Conservation (phyloP, 2,888 invertebrate species). For the Ommatoiulus sabulosus region DNA sequence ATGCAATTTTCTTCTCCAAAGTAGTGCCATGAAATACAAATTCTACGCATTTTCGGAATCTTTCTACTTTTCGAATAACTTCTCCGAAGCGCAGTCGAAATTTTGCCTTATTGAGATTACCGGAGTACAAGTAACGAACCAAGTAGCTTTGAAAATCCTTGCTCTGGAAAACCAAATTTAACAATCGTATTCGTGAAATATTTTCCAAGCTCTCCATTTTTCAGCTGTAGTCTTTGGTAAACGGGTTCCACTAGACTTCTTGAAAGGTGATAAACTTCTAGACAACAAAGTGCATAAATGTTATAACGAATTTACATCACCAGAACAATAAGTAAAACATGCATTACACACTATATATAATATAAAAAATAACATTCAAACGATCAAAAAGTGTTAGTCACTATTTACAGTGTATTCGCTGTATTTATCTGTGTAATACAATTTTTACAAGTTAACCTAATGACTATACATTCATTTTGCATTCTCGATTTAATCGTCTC, state of each 20-base stretch:
- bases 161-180: neutral
- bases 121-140: neutral
- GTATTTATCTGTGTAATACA: too few relatives aligned
- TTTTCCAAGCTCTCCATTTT: neutral
- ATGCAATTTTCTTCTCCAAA: neutral
- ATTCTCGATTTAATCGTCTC: too few relatives aligned
- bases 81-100: neutral
- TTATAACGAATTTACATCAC: neutral
- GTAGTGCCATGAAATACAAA: neutral
- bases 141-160: neutral
- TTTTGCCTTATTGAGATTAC: neutral
- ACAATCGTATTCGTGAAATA: neutral
- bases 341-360: neutral
- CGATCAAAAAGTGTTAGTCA: too few relatives aligned
- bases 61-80: neutral
- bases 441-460: too few relatives aligned
- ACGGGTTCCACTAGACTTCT: neutral
- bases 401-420: too few relatives aligned
- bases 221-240: neutral
- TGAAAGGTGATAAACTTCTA: neutral
- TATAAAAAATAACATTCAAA: too few relatives aligned
- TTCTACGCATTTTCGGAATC: neutral
- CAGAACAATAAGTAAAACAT: neutral
- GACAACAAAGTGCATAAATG: neutral
- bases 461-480: too few relatives aligned